Conservation (phyloP, 2,888 invertebrate species). For the Chrysina gloriosa region DNA sequence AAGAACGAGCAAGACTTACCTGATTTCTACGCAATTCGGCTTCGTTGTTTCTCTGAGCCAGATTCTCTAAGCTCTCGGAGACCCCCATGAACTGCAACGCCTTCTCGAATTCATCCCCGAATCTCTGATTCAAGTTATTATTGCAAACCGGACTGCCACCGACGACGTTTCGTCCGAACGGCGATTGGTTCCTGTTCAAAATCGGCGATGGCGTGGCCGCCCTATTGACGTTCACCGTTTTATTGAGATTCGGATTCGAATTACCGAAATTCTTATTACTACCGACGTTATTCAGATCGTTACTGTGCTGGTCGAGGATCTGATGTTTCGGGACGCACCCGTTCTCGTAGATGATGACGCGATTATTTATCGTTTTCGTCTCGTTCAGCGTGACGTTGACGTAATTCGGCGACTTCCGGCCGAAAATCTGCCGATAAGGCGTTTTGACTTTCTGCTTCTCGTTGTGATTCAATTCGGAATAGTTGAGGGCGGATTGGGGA, state of each 20-base stretch:
- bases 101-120: slow-evolving; percentile 23
- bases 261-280: slow-evolving; percentile 52
- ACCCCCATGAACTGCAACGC: slow-evolving; percentile 49
- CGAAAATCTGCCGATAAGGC: slow-evolving; percentile 59
- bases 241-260: slow-evolving; percentile 51
- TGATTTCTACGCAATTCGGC: slow-evolving; percentile 68
- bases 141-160: slow-evolving; percentile 60
- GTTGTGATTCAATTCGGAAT: slow-evolving; percentile 61
- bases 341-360: slow-evolving; percentile 62
- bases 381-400: slow-evolving; percentile 63
- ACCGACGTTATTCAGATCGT: slow-evolving; percentile 61
- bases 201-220: slow-evolving; percentile 67
- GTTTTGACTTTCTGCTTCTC: slow-evolving; percentile 61
- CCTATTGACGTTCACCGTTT: slow-evolving; percentile 58
- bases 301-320: slow-evolving; percentile 56
- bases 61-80: slow-evolving; percentile 52
- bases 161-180: slow-evolving; percentile 58
- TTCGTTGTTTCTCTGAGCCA: slow-evolving; percentile 59
- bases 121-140: slow-evolving; percentile 53
- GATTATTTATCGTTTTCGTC: slow-evolving; percentile 63
- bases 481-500: slow-evolving; percentile 68
- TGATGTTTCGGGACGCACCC: slow-evolving; percentile 60
- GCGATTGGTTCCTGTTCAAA: slow-evolving; percentile 66
- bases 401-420: slow-evolving; percentile 59
- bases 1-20: slow-evolving; percentile 56